Evolutionary conservation across 2,113 vertebrate genomes (phyloP).

Genomic region (Myotis davidii): DNA sequence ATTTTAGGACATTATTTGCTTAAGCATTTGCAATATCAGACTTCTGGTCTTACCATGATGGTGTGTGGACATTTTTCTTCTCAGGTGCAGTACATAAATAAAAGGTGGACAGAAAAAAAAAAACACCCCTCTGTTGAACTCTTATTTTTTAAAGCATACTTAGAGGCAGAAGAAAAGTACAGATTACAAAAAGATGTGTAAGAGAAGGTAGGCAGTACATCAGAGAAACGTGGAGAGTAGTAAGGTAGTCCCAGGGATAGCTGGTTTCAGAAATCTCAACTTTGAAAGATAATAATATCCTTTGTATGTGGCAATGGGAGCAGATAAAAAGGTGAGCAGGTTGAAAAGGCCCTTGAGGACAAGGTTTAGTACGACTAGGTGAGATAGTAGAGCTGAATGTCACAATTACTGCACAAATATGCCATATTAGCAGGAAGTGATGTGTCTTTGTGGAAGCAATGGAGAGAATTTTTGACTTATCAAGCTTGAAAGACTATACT

Average conservation of each 20-base stretch:
- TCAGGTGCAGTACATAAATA: background rate
- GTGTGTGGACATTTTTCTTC: background rate
- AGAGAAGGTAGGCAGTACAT: background rate
- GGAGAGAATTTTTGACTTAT: background rate
- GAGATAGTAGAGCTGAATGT: background rate
- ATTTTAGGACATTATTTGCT: constrained; percentile 31
- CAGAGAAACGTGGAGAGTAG: background rate
- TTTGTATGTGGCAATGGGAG: background rate
- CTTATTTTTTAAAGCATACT: background rate
- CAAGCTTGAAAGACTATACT: background rate
- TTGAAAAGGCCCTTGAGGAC: background rate
- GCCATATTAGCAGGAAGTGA: constrained; percentile 42
- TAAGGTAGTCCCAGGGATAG: background rate
- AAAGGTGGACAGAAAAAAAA: background rate
- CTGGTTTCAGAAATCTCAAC: constrained; percentile 30
- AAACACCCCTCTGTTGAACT: background rate
- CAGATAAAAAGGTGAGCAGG: background rate
- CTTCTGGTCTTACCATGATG: background rate
- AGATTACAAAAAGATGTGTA: constrained; percentile 7
- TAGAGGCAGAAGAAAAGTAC: constrained; percentile 9
- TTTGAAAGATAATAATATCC: constrained; percentile 17
- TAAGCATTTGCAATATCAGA: constrained; percentile 14
- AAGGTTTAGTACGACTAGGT: background rate
- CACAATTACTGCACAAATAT: background rate
- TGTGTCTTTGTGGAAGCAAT: background rate